These are phyloP conservation scores for Sebastes minor DNA, from an alignment of 2,797 vertebrate genomes.

Conservation along the genomic window DNA sequence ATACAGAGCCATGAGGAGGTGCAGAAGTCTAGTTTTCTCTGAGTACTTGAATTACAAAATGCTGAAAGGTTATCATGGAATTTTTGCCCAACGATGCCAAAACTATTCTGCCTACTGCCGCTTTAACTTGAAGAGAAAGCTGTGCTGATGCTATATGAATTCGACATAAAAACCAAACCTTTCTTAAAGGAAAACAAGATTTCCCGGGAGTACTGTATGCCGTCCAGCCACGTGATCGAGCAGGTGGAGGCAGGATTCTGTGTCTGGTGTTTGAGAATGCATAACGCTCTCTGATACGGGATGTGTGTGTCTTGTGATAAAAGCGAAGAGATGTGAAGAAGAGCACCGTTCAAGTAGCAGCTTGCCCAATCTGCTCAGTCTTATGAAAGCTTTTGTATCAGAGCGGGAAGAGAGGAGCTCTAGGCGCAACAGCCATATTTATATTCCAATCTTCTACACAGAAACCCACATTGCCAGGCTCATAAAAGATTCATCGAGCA, in stretches of 20 bases:
- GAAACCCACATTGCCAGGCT: conserved; percentile 82
- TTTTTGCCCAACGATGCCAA: too few species aligned
- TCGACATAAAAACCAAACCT: conserved; percentile 4
- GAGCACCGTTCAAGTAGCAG: conserved; percentile 63
- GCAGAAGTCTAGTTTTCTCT: too few species aligned
- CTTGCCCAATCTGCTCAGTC: conserved; percentile 69
- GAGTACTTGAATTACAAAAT: too few species aligned
- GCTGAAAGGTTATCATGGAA: too few species aligned
- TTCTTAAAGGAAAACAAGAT: conserved; percentile 26
- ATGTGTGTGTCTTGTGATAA: conserved; percentile 57
- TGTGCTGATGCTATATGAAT: neutral
- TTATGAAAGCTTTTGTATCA: conserved; percentile 75
- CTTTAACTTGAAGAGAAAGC: neutral
- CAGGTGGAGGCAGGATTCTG: conserved; percentile 50
- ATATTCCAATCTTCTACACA: conserved; percentile 87
- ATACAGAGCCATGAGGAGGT: too few species aligned
- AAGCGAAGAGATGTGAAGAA: conserved; percentile 59
- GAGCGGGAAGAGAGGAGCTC: conserved; percentile 73
- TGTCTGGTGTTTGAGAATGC: conserved; percentile 34
- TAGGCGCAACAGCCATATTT: conserved; percentile 82
- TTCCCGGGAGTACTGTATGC: neutral
- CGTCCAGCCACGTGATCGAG: conserved; percentile 23
- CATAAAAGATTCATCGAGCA: conserved; percentile 86
- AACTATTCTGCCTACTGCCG: too few species aligned
- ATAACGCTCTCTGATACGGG: conserved; percentile 33